These are phyloP conservation scores for Octonoba sinensis DNA, from an alignment of 2,888 invertebrate genomes.

Conservation along the genomic window DNA sequence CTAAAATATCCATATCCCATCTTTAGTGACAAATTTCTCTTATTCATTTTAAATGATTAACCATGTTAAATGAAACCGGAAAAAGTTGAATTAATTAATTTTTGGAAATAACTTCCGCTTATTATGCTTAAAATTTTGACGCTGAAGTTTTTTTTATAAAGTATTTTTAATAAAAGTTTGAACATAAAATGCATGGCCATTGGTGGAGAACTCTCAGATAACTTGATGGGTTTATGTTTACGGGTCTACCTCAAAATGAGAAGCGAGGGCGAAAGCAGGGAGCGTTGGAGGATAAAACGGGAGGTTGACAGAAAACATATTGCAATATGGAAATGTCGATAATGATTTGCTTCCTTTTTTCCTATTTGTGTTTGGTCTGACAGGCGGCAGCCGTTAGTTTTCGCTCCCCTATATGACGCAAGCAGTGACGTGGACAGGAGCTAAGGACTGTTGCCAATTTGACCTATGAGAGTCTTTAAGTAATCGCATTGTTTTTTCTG, in stretches of 20 bases:
- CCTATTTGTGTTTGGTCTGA: slow-evolving; percentile 1
- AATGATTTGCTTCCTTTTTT: slow-evolving; percentile 27
- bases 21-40: no score
- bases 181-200: not conserved
- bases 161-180: not conserved
- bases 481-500: no score
- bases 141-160: not conserved
- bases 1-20: no score
- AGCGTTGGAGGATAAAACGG: not conserved
- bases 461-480: no score
- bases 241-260: not conserved
- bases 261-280: not conserved
- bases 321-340: slow-evolving; percentile 48
- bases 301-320: slow-evolving; percentile 38
- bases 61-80: no score
- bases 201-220: not conserved
- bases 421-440: slow-evolving; percentile 1
- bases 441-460: no score
- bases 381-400: not conserved
- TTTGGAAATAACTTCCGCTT: no score
- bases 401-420: not conserved
- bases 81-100: no score
- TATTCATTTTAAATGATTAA: no score
- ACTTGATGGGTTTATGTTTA: not conserved
- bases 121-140: no score